A percentile compares a stretch with the other conserved stretches of the same genome.
These are phyloP conservation scores for Pseudonaja textilis DNA, from an alignment of 2,113 vertebrate genomes.

Conservation along the genomic window DNA sequence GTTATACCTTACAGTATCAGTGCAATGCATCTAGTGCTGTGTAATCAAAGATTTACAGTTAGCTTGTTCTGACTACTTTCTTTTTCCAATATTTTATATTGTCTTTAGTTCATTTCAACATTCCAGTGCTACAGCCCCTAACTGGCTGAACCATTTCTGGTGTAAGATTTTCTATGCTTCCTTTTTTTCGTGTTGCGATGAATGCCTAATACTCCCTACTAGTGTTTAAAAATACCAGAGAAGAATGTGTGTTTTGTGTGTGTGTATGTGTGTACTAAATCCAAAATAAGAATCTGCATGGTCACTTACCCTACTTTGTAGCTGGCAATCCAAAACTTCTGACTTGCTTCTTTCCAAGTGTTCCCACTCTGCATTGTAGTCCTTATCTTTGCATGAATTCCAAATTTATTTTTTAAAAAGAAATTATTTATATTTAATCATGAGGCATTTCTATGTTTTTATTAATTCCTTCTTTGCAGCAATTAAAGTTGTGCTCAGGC, in stretches of 20 bases:
- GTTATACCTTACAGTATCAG: neutral
- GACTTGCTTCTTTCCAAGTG: neutral
- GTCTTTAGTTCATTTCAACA: constrained; percentile 79
- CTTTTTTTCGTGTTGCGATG: constrained; percentile 60
- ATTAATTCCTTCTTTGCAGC: neutral
- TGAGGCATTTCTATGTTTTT: neutral
- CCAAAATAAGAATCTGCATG: neutral
- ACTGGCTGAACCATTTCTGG: constrained; percentile 82
- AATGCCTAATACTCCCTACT: constrained; percentile 58
- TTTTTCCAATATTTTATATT: constrained; percentile 67
- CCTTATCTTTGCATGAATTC: constrained; percentile 35
- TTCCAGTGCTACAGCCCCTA: constrained; percentile 79
- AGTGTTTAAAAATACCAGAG: constrained; percentile 31
- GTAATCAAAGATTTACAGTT: constrained; percentile 45
- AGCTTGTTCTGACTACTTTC: constrained; percentile 48
- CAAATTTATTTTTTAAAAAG: constrained; percentile 3
- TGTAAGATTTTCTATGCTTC: constrained; percentile 81
- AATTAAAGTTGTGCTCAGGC: neutral
- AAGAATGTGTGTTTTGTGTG: constrained; percentile 62
- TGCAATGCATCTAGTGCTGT: constrained; percentile 27
- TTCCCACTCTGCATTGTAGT: neutral
- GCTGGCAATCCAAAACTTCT: constrained; percentile 6
- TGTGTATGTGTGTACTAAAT: constrained; percentile 55
- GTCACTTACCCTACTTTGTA: constrained; percentile 44
- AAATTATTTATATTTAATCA: neutral